Evolutionary conservation across 2,888 invertebrate genomes (phyloP), one percentile per base, ranked within the genome.

Genomic region (Xestobium rufovillosum): DNA sequence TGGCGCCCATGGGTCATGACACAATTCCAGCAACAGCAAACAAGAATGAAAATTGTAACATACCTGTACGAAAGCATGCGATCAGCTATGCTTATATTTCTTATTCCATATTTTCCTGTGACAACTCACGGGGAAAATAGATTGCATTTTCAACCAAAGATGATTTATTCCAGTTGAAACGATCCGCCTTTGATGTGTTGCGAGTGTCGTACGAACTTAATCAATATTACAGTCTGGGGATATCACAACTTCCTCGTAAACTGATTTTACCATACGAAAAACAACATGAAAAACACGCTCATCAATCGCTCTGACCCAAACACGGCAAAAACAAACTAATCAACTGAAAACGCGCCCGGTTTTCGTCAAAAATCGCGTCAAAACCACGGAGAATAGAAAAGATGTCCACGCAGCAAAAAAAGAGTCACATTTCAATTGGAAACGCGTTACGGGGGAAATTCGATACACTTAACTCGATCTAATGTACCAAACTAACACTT

Each of bases 11-110:
- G n/a, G n/a, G n/a, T n/a, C n/a, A n/a, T n/a, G n/a, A n/a, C n/a
- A n/a, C n/a, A n/a, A n/a, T n/a, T n/a, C n/a, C n/a, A n/a, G n/a
- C n/a, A n/a, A n/a, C n/a, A n/a, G n/a, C n/a, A n/a, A n/a, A n/a
- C n/a, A n/a, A n/a, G n/a, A n/a, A n/a, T n/a, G n/a, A n/a, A n/a
- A n/a, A n/a, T n/a, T n/a, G n/a, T n/a, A n/a, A 47, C 51, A 50
- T 47, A 61, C 60, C 60, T 56, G 48, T 40, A 49, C 47, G 49
- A 51, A 59, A 54, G 55, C 61, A 61, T 63, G n/a, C n/a, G 49
- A 62, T 64, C 63, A 63, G 59, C 63, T 63, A 57, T 58, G 54
- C 49, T 59, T 52, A 43, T 57, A 58, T 51, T 57, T 55, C 47
- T 55, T 55, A 40, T 50, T 53, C 43, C 59, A 50, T 39, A 56